Evolutionary conservation across 2,113 vertebrate species (phyloP).

Genomic region (Thomomys bottae): DNA sequence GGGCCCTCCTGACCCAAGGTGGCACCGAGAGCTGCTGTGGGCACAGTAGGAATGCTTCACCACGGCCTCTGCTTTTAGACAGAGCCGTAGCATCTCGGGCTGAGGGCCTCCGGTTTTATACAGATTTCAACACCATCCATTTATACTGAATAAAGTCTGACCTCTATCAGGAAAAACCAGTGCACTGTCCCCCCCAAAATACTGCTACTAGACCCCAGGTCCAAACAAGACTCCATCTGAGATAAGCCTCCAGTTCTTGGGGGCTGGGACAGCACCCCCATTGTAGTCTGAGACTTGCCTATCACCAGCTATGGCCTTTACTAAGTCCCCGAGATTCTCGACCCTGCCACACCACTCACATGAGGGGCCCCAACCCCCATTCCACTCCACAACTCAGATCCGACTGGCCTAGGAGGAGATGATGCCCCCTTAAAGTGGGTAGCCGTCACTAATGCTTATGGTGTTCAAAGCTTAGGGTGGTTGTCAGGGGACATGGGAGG

Average conservation of each 20-base stretch:
- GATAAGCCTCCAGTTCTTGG: rapidly evolving
- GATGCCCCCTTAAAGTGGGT: too few species aligned
- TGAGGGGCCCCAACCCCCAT: rapidly evolving
- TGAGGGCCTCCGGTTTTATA: background rate
- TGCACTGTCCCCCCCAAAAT: too few species aligned
- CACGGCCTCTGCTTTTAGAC: too few species aligned
- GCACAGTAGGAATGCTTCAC: too few species aligned
- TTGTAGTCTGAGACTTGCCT: background rate
- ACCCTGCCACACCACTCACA: rapidly evolving
- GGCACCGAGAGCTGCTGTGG: background rate
- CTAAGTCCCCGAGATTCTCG: background rate
- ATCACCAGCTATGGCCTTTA: background rate
- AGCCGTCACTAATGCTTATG: too few species aligned
- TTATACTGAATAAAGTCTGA: background rate
- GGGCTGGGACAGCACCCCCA: rapidly evolving
- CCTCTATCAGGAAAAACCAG: background rate
- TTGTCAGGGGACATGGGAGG: rapidly evolving
- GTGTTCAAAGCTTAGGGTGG: rapidly evolving
- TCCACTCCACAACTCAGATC: rapidly evolving
- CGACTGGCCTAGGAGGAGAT: too few species aligned
- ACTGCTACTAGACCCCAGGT: too few species aligned
- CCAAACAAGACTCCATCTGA: rapidly evolving
- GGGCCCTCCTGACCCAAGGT: background rate
- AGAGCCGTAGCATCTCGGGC: too few species aligned
- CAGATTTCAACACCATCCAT: rapidly evolving